phyloP scores from a whole-genome alignment of 1,140 invertebrate species.

The Gryon sp. region DNA sequence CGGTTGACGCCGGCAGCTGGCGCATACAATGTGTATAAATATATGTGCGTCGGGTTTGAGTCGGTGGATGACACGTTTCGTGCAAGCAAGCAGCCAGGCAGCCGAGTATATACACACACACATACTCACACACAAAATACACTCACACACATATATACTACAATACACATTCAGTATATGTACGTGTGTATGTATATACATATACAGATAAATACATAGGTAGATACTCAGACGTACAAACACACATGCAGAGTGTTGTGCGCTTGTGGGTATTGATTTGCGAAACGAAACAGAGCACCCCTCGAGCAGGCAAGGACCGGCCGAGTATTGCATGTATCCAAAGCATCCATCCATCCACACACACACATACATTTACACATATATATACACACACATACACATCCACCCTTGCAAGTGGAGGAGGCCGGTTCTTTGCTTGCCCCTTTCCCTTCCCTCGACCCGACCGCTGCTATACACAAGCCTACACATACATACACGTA shows the following conservation, averaged over 20 bases:
- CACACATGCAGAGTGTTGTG: conserved; percentile 35
- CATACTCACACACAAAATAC: conserved; percentile 40
- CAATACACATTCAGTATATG: too few relatives aligned
- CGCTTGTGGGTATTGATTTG: conserved; percentile 77
- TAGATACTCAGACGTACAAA: conserved; percentile 36
- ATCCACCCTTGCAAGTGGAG: conserved; percentile 46
- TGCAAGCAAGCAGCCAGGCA: conserved; percentile 40
- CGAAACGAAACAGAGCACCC: conserved; percentile 70
- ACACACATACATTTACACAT: too few relatives aligned
- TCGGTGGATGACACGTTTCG: conserved; percentile 77
- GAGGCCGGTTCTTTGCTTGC: conserved; percentile 48
- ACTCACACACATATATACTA: too few relatives aligned
- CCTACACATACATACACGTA: background rate
- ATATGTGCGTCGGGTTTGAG: conserved; percentile 68
- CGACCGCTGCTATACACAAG: conserved; percentile 4
- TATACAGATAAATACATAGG: background rate
- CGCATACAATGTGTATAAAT: conserved; percentile 42
- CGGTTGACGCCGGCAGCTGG: conserved; percentile 64
- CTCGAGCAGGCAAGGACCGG: conserved; percentile 48
- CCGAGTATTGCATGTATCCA: conserved; percentile 39
- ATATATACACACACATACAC: too few relatives aligned
- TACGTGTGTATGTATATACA: too few relatives aligned
- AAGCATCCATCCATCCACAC: conserved; percentile 14
- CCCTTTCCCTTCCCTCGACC: conserved; percentile 28
- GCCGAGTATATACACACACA: conserved; percentile 12